Evolutionary conservation across 2,113 vertebrate genomes (phyloP).

Genomic region (Sebastes schlegelii): DNA sequence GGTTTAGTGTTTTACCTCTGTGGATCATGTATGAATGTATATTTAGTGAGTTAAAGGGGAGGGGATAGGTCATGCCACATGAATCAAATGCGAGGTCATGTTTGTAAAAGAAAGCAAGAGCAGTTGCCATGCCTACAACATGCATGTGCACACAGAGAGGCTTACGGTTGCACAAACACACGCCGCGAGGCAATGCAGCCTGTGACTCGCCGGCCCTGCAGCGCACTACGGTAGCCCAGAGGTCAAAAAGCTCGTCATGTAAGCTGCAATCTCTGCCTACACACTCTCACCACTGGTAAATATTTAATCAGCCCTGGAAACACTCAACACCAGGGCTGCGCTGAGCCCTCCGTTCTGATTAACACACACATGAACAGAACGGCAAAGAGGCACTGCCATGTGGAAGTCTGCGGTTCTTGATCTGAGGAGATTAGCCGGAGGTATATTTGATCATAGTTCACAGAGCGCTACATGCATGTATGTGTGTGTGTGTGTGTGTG

Average conservation of each 20-base stretch:
- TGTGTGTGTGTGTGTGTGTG: no score
- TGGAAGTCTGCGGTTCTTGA: neutral
- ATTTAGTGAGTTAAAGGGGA: neutral
- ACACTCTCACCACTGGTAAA: constrained; percentile 57
- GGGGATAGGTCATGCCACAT: neutral
- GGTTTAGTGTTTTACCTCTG: neutral
- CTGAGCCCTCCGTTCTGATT: constrained; percentile 13
- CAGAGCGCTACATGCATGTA: neutral
- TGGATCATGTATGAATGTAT: neutral
- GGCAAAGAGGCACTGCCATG: neutral
- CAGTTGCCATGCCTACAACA: constrained; percentile 73
- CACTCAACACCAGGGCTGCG: constrained; percentile 35
- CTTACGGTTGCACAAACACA: constrained; percentile 45
- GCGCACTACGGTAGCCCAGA: constrained; percentile 40
- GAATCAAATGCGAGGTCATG: constrained; percentile 44
- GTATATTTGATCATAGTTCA: neutral
- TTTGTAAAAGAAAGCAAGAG: constrained; percentile 19
- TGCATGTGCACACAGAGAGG: constrained; percentile 54
- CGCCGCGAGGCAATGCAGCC: constrained; percentile 9
- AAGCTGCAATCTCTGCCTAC: constrained; percentile 51
- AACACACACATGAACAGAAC: constrained; percentile 7
- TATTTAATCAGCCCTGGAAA: constrained; percentile 71
- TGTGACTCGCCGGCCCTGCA: constrained; percentile 25
- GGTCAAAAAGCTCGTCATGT: constrained; percentile 60
- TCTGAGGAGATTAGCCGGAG: constrained; percentile 18